Evolutionary conservation across 2,888 invertebrate genomes (phyloP).

Genomic region (Cancer borealis): DNA sequence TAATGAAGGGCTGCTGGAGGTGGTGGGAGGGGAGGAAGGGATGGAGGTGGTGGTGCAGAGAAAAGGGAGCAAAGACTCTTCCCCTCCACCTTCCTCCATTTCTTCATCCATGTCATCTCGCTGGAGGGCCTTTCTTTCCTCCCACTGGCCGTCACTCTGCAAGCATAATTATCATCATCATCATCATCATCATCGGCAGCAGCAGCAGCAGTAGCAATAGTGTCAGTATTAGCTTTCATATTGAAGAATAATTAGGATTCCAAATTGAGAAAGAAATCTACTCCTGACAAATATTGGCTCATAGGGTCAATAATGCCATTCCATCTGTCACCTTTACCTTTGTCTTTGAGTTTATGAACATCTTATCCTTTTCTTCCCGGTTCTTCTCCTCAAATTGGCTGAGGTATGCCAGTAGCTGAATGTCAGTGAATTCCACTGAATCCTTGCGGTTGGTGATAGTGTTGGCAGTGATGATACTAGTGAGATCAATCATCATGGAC

Average conservation of each 20-base stretch:
- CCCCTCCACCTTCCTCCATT: slow-evolving; percentile 34
- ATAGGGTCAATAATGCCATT: background rate
- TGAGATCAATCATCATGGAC: background rate
- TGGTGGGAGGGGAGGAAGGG: slow-evolving; percentile 2
- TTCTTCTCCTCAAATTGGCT: slow-evolving; percentile 53
- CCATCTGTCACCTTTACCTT: background rate
- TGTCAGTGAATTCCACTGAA: slow-evolving; percentile 49
- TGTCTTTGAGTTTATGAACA: background rate
- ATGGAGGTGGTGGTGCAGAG: background rate
- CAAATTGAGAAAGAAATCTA: no score
- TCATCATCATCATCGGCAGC: background rate
- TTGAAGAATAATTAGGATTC: no score
- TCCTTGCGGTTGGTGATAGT: slow-evolving; percentile 23
- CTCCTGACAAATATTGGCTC: no score
- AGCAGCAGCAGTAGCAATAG: no score
- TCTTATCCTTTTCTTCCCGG: slow-evolving; percentile 46
- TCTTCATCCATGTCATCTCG: background rate
- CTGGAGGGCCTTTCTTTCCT: background rate
- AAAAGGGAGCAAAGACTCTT: slow-evolving; percentile 3
- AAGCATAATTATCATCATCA: background rate
- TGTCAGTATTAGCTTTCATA: no score
- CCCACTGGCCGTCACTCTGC: background rate
- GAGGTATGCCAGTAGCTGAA: slow-evolving; percentile 57
- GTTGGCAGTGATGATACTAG: background rate
- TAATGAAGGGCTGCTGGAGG: background rate